Evolutionary conservation across 2,113 vertebrate genomes (phyloP), one percentile per base, ranked within the genome.

Genomic region (Stegostoma tigrinum): DNA sequence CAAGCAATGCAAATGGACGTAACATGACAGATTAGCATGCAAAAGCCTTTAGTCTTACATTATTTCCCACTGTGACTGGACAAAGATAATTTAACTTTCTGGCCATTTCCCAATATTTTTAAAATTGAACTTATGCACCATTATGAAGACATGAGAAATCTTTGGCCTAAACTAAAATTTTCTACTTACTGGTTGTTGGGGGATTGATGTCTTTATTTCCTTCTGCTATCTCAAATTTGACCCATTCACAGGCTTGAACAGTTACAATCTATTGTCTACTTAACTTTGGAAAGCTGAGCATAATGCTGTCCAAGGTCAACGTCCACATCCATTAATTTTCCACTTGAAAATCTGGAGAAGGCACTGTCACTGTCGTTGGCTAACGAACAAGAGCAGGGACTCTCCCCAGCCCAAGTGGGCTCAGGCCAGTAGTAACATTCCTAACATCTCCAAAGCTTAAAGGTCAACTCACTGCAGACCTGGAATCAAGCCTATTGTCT

Each of bases 1-100:
- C 89, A 93, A 38, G 55, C 89, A 93, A 38, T 93, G 89, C 61
- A 93, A 67, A 93, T n/a, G 34, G 89, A 93, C 89, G 66, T 38
- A 93, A 93, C n/a, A n/a, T 38, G 61, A 93, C 61, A 64, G 61
- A 93, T 93, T 66, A 67, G 15, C 64, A 67, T 66, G 34, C 61
- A 66, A 93, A 93, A 64, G 64, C 21, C 52, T 90, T 91, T 91
- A 7, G 21, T 93, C n/a, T 93, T 67, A 93, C 89, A 38, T 5
- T 23, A 67, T 93, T 93, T 93, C 61, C 61, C 89, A n/a, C 17
- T 93, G 55, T 66, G 6, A 34, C 19, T 19, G 61, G 19, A 93
- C 38, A 19, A 19, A 38, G 66, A 93, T 64, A 66, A 21, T 64
- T 91, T 93, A n/a, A 34, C 15, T 21, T 38, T 38, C n/a, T 93